Evolutionary conservation across 2,888 invertebrate genomes (phyloP).

Genomic region (Buathra laborator): DNA sequence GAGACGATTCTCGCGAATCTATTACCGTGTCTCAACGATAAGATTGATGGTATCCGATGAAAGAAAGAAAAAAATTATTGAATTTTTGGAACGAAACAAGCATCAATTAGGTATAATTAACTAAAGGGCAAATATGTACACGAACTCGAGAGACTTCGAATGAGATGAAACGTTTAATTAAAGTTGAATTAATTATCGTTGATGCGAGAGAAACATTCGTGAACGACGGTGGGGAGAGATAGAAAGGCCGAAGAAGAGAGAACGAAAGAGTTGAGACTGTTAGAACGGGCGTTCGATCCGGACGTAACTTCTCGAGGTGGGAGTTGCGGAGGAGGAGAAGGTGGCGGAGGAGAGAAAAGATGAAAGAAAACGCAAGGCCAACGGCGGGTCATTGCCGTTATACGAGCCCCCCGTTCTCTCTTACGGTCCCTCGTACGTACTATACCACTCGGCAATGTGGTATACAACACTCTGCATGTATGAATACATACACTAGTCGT

Average conservation of each 20-base stretch:
- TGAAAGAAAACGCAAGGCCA: constrained; percentile 82
- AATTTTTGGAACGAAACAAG: neutral
- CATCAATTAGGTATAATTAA: constrained; percentile 22
- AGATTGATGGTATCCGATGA: neutral
- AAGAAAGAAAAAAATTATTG: neutral
- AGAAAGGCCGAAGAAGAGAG: constrained; percentile 24
- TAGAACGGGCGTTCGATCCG: constrained; percentile 38
- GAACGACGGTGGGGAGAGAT: constrained; percentile 16
- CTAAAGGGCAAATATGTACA: neutral
- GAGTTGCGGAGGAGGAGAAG: constrained; percentile 64
- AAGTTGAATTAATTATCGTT: constrained; percentile 40
- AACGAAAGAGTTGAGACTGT: constrained; percentile 13
- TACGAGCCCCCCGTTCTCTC: constrained; percentile 71
- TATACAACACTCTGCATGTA: neutral
- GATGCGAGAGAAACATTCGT: constrained; percentile 17
- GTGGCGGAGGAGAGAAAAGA: constrained; percentile 75
- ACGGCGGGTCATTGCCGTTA: constrained; percentile 82
- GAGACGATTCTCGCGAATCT: neutral
- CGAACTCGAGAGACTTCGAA: neutral
- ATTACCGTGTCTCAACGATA: neutral
- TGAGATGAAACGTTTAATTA: constrained; percentile 24
- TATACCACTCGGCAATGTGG: neutral
- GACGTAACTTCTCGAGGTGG: constrained; percentile 39
- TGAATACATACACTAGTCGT: neutral
- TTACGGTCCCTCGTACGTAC: constrained; percentile 59